phyloP scores from a whole-genome alignment of 2,888 invertebrate genomes.

The Eulithis testata region DNA sequence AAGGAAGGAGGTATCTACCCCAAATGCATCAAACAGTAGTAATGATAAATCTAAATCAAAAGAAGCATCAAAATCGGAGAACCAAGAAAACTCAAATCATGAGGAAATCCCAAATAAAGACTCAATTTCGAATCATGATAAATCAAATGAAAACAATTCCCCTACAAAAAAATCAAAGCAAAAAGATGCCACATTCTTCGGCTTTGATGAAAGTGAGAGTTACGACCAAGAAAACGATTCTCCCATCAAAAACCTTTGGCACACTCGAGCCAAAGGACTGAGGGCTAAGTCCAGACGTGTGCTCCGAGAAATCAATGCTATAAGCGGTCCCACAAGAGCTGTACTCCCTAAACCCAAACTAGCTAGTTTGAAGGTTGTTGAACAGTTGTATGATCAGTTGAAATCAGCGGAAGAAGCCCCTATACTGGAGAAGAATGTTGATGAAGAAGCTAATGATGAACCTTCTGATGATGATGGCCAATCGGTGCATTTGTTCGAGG shows the following conservation, averaged over 20 bases:
- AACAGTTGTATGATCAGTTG: conserved; percentile 60
- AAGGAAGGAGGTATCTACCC: conserved; percentile 34
- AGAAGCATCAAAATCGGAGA: conserved; percentile 39
- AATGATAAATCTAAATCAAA: conserved; percentile 47
- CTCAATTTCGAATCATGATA: conserved; percentile 34
- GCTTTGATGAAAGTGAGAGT: conserved; percentile 75
- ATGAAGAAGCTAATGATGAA: conserved; percentile 46
- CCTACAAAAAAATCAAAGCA: conserved; percentile 45
- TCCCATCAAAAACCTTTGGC: conserved; percentile 57
- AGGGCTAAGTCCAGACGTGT: conserved; percentile 58
- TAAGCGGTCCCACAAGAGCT: conserved; percentile 60
- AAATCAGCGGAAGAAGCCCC: conserved; percentile 67
- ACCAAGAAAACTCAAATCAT: conserved; percentile 41
- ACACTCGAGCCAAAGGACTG: conserved; percentile 50
- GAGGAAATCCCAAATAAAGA: conserved; percentile 43
- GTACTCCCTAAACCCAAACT: conserved; percentile 60
- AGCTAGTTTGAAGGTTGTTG: conserved; percentile 57
- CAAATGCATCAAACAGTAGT: conserved; percentile 34
- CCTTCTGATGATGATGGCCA: conserved; percentile 57
- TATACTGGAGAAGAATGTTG: conserved; percentile 48
- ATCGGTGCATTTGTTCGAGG: conserved; percentile 78
- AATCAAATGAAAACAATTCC: conserved; percentile 43
- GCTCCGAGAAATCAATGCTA: conserved; percentile 65
- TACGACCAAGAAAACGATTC: conserved; percentile 71
- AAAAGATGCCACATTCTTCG: conserved; percentile 69